A percentile compares a stretch with the other conserved stretches of the same genome.
Conservation (phyloP, 2,113 vertebrate genomes). For the Zosterops pallidus region DNA sequence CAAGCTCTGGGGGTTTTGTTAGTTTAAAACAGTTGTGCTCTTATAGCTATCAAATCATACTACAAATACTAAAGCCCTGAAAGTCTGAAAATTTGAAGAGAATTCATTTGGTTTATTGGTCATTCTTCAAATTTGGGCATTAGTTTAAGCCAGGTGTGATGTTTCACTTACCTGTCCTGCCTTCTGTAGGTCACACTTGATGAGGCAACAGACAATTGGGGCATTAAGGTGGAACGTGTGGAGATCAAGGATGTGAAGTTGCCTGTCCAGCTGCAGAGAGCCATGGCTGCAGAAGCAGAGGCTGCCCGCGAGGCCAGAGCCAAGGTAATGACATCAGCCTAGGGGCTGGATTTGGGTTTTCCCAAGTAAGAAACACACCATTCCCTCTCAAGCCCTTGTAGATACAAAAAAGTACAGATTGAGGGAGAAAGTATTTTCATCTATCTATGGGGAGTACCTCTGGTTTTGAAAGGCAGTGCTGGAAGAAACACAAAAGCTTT, state of each 20-base stretch:
- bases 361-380: neutral
- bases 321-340: constrained; percentile 77
- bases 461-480: neutral
- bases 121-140: neutral
- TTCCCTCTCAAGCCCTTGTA: neutral
- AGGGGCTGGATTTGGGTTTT: neutral
- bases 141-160: neutral
- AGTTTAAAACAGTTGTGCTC: neutral
- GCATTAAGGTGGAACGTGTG: constrained; percentile 96
- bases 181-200: constrained; percentile 81
- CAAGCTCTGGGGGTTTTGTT: neutral
- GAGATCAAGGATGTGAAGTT: constrained; percentile 98
- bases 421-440: neutral
- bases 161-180: neutral
- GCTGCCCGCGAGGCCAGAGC: constrained; percentile 90
- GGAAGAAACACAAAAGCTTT: neutral
- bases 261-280: constrained; percentile 92
- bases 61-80: neutral
- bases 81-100: neutral
- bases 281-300: constrained; percentile 97
- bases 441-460: neutral
- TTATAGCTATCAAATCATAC: neutral
- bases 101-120: neutral
- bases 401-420: neutral
- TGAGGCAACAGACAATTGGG: constrained; percentile 92